A percentile compares a stretch with the other conserved stretches of the same genome.
Evolutionary conservation across 2,888 invertebrate genomes (phyloP).

Genomic region (Acronicta psi): DNA sequence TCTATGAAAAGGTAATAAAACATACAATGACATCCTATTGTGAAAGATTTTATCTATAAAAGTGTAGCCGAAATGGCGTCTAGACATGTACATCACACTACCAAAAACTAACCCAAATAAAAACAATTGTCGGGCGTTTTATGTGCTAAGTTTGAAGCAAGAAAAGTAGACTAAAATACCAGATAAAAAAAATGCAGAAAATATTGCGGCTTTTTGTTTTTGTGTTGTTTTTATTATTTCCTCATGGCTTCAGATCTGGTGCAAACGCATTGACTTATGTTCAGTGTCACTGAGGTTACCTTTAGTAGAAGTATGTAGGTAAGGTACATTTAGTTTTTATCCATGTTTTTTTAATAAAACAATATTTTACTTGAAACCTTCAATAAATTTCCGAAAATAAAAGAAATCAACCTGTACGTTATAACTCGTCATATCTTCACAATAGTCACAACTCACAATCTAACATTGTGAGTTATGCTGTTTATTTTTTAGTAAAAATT

Average conservation of each 20-base stretch:
- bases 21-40: slow-evolving; percentile 31
- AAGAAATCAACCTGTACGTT: too few relatives aligned
- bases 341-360: too few relatives aligned
- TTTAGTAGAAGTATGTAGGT: too few relatives aligned
- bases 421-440: too few relatives aligned
- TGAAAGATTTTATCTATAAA: slow-evolving; percentile 54
- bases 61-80: slow-evolving; percentile 52
- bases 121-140: slow-evolving; percentile 30
- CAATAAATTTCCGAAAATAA: too few relatives aligned
- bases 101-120: slow-evolving; percentile 25
- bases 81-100: slow-evolving; percentile 44
- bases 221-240: slow-evolving; percentile 14
- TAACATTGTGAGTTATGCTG: too few relatives aligned
- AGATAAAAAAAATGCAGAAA: slow-evolving; percentile 19
- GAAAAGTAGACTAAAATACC: slow-evolving; percentile 11
- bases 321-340: too few relatives aligned
- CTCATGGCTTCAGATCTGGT: slow-evolving; percentile 4
- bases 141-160: slow-evolving; percentile 12
- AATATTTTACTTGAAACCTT: too few relatives aligned
- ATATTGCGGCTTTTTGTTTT: slow-evolving; percentile 11
- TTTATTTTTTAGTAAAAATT: too few relatives aligned
- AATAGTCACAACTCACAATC: too few relatives aligned
- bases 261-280: not conserved
- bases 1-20: slow-evolving; percentile 31
- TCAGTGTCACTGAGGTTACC: too few relatives aligned